Percentiles rank a stretch among this genome's conserved stretches.
phyloP scores from a whole-genome alignment of 2,113 vertebrate genomes.

The Xiphophorus maculatus region DNA sequence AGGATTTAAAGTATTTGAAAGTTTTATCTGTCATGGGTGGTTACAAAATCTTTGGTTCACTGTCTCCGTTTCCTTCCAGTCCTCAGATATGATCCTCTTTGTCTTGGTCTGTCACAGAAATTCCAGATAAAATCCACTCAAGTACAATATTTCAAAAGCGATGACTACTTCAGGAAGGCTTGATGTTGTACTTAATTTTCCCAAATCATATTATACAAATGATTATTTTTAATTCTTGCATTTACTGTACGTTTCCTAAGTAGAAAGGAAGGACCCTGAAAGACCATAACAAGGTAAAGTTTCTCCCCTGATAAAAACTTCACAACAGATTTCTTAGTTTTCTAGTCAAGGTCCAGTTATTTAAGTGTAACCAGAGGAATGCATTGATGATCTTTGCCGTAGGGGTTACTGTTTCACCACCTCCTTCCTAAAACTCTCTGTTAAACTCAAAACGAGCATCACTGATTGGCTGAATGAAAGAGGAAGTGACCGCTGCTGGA shows the following conservation, averaged over 20 bases:
- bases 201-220: neutral
- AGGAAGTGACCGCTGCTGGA: conserved; percentile 23
- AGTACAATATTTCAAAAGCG: neutral
- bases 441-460: neutral
- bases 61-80: no score
- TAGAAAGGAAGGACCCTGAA: neutral
- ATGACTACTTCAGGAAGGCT: neutral
- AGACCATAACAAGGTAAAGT: neutral
- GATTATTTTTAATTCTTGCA: neutral
- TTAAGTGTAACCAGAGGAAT: neutral
- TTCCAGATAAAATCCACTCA: neutral
- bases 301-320: neutral
- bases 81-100: no score
- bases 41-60: no score
- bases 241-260: neutral
- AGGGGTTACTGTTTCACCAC: neutral
- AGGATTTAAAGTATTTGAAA: no score
- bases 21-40: no score
- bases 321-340: neutral
- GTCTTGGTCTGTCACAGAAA: neutral
- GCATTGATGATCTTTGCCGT: neutral
- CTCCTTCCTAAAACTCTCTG: no score
- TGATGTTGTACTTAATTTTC: neutral
- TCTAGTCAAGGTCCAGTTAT: conserved; percentile 7
- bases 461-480: neutral